Conservation (phyloP, 2,888 invertebrate species). For the Timema podura region DNA sequence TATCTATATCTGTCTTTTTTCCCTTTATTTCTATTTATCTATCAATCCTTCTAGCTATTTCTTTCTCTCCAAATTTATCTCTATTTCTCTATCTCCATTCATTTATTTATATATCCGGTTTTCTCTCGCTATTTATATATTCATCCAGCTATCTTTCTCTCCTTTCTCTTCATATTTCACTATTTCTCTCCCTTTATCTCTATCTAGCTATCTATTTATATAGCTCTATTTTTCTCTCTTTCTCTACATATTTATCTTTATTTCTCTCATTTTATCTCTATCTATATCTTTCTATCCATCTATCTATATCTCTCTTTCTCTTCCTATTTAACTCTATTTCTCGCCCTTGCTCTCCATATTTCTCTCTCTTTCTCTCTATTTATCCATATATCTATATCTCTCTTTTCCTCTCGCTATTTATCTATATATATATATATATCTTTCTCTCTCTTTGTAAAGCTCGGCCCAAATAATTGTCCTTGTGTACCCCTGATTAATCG, state of each 20-base stretch:
- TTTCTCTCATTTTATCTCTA: not conserved
- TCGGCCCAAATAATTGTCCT: too few relatives aligned
- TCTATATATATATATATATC: too few relatives aligned
- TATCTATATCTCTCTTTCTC: constrained; percentile 1
- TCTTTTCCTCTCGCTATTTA: not conserved
- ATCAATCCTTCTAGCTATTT: not conserved
- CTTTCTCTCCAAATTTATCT: not conserved
- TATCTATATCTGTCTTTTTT: constrained; percentile 14
- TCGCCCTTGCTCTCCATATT: constrained; percentile 12
- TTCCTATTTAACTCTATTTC: not conserved
- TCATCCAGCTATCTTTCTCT: not conserved
- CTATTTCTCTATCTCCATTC: not conserved
- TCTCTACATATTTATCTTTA: not conserved
- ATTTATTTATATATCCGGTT: not conserved
- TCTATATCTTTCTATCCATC: not conserved
- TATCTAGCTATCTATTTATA: not conserved
- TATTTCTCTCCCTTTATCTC: not conserved
- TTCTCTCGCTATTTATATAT: not conserved
- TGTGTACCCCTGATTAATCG: too few relatives aligned
- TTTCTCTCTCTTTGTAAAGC: too few relatives aligned
- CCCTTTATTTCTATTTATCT: not conserved
- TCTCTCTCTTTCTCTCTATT: constrained; percentile 9
- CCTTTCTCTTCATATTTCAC: not conserved
- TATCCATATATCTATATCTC: not conserved
- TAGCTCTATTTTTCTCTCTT: not conserved